Evolutionary conservation across 2,113 vertebrate genomes (phyloP).

Genomic region (Centrocercus urophasianus): DNA sequence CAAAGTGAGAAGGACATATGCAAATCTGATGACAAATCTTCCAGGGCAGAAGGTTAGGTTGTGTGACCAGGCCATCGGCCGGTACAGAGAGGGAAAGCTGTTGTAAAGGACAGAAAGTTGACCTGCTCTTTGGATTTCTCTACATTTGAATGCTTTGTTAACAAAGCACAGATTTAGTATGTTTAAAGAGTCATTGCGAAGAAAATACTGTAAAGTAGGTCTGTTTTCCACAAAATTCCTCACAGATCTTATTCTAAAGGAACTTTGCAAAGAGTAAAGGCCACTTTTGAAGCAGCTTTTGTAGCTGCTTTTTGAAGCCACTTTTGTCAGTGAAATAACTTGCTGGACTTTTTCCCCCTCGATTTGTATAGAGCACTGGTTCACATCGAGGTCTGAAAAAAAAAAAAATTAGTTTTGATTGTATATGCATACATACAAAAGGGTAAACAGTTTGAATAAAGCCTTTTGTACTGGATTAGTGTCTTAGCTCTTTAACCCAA

Average conservation of each 20-base stretch:
- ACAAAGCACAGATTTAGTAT: conserved; percentile 73
- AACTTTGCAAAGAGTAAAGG: conserved; percentile 71
- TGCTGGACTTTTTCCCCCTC: conserved; percentile 51
- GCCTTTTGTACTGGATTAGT: conserved; percentile 65
- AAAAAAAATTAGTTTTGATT: conserved; percentile 65
- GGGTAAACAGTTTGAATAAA: conserved; percentile 54
- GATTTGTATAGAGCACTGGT: conserved; percentile 71
- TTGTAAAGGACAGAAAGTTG: conserved; percentile 59
- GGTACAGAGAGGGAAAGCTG: conserved; percentile 45
- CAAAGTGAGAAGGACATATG: conserved; percentile 9
- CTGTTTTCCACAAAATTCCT: conserved; percentile 66
- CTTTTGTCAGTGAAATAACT: conserved; percentile 75
- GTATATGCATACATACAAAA: conserved; percentile 69
- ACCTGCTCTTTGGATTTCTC: conserved; percentile 66
- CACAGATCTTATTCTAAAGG: conserved; percentile 57
- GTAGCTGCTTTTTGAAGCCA: background rate
- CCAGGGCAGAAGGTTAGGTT: conserved; percentile 65
- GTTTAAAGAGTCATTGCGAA: conserved; percentile 60
- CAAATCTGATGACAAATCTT: conserved; percentile 73
- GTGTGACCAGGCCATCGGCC: conserved; percentile 63
- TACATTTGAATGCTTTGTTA: conserved; percentile 71
- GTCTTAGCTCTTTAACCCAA: conserved; percentile 66
- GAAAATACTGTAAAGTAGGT: conserved; percentile 73
- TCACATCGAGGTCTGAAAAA: conserved; percentile 70
- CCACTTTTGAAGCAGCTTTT: conserved; percentile 56